Evolutionary conservation across 2,888 invertebrate species (phyloP).

Genomic region (Apodemia mormo): DNA sequence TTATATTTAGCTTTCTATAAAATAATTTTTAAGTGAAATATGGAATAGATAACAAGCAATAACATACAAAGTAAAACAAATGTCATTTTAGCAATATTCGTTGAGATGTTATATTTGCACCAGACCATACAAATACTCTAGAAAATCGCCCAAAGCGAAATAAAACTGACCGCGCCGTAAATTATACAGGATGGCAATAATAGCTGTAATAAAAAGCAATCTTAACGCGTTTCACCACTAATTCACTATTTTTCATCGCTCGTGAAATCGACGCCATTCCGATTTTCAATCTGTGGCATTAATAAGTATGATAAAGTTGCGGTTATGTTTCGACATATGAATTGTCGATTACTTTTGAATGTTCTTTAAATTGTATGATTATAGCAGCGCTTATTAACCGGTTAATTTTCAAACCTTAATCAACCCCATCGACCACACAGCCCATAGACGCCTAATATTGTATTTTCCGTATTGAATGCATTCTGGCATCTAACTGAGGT

Average conservation of each 20-base stretch:
- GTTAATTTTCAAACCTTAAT: no score
- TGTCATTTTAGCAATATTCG: no score
- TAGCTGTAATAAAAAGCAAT: slow-evolving; percentile 43
- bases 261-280: slow-evolving; percentile 27
- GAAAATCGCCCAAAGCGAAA: slow-evolving; percentile 40
- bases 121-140: slow-evolving; percentile 36
- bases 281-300: slow-evolving; percentile 29
- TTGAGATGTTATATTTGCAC: no score
- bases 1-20: no score
- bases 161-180: slow-evolving; percentile 39
- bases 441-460: no score
- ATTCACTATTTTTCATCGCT: slow-evolving; percentile 37
- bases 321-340: slow-evolving; percentile 22
- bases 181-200: slow-evolving; percentile 41
- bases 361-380: not conserved
- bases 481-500: no score
- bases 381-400: no score
- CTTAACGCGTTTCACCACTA: slow-evolving; percentile 37
- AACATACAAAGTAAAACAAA: no score
- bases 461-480: no score
- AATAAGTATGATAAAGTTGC: slow-evolving; percentile 23
- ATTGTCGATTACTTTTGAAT: slow-evolving; percentile 5
- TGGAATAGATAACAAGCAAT: no score
- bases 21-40: no score
- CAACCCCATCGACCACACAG: no score